Conservation (phyloP, 2,797 vertebrate species). For the Sorex maritimensis region DNA sequence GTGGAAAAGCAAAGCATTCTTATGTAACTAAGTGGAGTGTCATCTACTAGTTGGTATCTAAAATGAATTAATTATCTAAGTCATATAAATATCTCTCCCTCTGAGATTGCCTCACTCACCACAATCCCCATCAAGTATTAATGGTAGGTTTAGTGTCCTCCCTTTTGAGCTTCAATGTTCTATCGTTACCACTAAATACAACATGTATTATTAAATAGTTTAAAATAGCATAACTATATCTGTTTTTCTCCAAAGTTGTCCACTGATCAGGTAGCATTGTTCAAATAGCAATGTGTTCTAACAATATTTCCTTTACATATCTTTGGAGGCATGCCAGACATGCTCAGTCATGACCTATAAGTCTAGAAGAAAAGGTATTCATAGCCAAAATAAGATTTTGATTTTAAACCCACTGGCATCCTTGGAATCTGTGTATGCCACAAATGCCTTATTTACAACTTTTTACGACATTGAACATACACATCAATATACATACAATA, state of each 20-base stretch:
- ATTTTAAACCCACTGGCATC: not conserved
- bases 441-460: not conserved
- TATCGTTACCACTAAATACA: not conserved
- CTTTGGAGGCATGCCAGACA: not conserved
- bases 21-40: not conserved
- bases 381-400: not conserved
- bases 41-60: not conserved
- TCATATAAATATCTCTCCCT: not conserved
- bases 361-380: not conserved
- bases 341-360: not conserved
- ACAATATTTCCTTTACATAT: not conserved
- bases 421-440: not conserved
- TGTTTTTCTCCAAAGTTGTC: constrained; percentile 23
- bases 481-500: not conserved
- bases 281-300: not conserved
- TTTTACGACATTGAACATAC: not conserved
- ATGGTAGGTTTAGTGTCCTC: not conserved
- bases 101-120: not conserved
- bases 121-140: not conserved
- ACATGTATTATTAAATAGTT: not conserved
- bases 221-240: not conserved
- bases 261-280: too few species aligned
- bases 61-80: not conserved
- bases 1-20: not conserved
- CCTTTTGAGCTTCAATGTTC: not conserved